These are phyloP conservation scores for Streptopelia turtur DNA, from an alignment of 2,797 vertebrate species.

Conservation along the genomic window DNA sequence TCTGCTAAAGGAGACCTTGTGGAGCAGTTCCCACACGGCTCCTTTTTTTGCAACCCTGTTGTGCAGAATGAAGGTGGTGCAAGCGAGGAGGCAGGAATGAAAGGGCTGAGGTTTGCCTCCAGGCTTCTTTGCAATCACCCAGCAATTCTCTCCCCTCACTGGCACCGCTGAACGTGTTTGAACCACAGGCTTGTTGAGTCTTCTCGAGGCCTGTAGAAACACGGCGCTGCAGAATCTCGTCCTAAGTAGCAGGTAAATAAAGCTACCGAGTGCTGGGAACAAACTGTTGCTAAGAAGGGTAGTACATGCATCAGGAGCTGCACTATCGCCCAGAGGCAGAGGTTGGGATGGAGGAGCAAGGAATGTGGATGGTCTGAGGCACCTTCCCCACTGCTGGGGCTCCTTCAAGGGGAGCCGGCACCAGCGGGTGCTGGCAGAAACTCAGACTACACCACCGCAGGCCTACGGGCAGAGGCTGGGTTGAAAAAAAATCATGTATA, in stretches of 20 bases:
- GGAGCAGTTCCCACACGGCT: not conserved
- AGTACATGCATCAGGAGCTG: not conserved
- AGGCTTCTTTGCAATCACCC: slow-evolving; percentile 55
- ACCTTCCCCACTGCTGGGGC: not conserved
- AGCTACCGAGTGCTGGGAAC: not conserved
- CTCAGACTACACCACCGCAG: not conserved
- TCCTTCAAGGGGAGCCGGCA: not conserved
- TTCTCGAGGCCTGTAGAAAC: slow-evolving; percentile 55
- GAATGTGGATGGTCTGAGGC: not conserved
- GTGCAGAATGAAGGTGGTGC: slow-evolving; percentile 33
- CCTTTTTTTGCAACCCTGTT: slow-evolving; percentile 40
- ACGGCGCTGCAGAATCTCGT: not conserved
- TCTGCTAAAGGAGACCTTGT: not conserved
- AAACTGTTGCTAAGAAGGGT: not conserved
- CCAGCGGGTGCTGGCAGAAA: not conserved
- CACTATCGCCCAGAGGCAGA: rapidly evolving
- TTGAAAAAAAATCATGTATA: not conserved
- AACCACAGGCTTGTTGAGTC: slow-evolving; percentile 45
- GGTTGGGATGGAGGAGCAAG: not conserved
- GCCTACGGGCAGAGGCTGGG: not conserved
- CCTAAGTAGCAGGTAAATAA: slow-evolving; percentile 37
- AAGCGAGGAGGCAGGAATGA: slow-evolving; percentile 59
- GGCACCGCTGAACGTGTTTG: not conserved
- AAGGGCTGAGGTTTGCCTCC: slow-evolving; percentile 62
- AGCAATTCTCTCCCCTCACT: slow-evolving; percentile 13